phyloP scores from a whole-genome alignment of 2,113 vertebrate genomes.

The Megaceryle torquata region DNA sequence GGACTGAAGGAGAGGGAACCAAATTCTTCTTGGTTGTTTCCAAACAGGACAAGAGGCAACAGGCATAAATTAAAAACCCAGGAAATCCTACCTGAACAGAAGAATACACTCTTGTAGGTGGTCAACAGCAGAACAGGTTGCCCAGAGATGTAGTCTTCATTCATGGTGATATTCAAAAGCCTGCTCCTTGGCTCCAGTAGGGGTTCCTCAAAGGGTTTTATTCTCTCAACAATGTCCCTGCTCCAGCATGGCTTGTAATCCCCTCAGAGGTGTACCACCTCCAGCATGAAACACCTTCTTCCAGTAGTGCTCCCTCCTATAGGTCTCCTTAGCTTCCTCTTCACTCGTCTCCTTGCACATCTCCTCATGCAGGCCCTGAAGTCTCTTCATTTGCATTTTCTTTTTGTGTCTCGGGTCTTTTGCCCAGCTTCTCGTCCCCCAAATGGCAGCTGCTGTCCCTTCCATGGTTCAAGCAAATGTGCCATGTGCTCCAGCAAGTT shows the following conservation, averaged over 20 bases:
- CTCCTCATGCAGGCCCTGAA: background rate
- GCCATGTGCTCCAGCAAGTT: background rate
- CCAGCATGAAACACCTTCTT: background rate
- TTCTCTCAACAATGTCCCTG: background rate
- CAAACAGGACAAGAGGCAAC: background rate
- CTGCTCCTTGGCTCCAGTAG: background rate
- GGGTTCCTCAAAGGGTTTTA: background rate
- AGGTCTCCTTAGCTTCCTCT: background rate
- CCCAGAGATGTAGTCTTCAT: background rate
- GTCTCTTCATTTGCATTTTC: background rate
- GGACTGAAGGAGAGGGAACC: background rate
- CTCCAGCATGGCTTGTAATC: background rate
- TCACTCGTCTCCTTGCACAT: background rate
- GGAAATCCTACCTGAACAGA: background rate
- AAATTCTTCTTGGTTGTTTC: background rate
- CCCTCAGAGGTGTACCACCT: background rate
- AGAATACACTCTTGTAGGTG: background rate
- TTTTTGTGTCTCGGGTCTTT: background rate
- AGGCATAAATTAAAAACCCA: background rate
- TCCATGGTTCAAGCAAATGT: background rate
- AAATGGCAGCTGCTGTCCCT: background rate
- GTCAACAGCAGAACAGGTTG: background rate
- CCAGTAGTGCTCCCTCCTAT: background rate
- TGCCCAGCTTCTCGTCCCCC: background rate
- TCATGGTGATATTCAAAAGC: background rate